Percentiles rank a stretch among this genome's conserved stretches.
These are phyloP conservation scores for Sphyrna mokarran DNA, from an alignment of 2,113 vertebrate species.

Conservation along the genomic window DNA sequence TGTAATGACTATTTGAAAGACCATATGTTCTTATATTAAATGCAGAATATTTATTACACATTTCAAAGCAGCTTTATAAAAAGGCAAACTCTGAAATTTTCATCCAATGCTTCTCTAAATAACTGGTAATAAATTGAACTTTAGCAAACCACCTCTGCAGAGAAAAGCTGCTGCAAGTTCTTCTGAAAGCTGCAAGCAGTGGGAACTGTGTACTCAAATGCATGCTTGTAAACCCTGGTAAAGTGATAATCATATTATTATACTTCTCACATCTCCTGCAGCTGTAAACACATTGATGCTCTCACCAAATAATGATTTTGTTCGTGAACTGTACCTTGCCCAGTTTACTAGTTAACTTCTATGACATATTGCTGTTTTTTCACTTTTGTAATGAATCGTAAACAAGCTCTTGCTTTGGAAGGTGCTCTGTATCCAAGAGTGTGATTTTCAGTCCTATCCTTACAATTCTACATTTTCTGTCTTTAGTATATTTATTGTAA, in stretches of 20 bases:
- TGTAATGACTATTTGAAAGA: neutral
- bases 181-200: neutral
- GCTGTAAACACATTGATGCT: neutral
- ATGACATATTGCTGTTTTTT: neutral
- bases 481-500: neutral
- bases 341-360: neutral
- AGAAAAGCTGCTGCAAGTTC: neutral
- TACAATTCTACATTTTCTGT: neutral
- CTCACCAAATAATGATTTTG: neutral
- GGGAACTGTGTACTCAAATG: neutral
- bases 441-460: neutral
- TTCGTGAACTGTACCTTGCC: neutral
- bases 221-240: neutral
- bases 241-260: neutral
- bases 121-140: neutral
- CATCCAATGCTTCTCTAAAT: neutral
- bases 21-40: neutral
- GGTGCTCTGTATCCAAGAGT: neutral
- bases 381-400: neutral
- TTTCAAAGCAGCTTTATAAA: neutral
- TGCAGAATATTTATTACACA: neutral
- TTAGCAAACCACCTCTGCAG: conserved; percentile 6
- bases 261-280: neutral
- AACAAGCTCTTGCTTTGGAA: neutral
- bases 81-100: neutral